These are phyloP conservation scores for Anarsia innoxiella DNA, from an alignment of 2,888 invertebrate genomes.

Conservation along the genomic window DNA sequence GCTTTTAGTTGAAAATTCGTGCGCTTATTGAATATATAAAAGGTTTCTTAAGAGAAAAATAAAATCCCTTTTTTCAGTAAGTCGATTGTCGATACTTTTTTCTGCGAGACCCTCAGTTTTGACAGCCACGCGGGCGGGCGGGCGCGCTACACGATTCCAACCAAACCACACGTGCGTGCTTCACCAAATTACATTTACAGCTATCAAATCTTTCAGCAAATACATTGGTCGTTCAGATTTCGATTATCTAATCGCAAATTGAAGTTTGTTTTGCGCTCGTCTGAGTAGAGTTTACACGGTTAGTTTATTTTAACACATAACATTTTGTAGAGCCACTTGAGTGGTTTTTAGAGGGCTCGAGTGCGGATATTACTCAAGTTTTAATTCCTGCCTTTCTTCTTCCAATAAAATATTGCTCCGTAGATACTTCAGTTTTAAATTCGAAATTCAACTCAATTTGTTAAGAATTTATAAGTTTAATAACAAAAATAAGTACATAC, in stretches of 20 bases:
- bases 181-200: constrained; percentile 12
- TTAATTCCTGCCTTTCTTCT: constrained; percentile 19
- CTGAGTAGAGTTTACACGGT: constrained; percentile 32
- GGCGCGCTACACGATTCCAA: constrained; percentile 9
- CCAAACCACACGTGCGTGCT: constrained; percentile 28
- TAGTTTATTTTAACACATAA: constrained; percentile 38
- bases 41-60: not conserved
- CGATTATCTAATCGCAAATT: constrained; percentile 9
- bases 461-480: too few species aligned
- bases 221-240: constrained; percentile 7
- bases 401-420: constrained; percentile 12
- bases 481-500: too few species aligned
- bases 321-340: constrained; percentile 24
- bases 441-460: too few species aligned
- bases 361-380: constrained; percentile 20
- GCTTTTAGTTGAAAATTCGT: too few species aligned
- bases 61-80: not conserved
- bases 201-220: constrained; percentile 9
- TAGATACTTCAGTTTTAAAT: too few species aligned
- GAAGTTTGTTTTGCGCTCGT: constrained; percentile 7
- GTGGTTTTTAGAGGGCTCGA: constrained; percentile 22
- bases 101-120: constrained; percentile 27
- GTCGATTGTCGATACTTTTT: constrained; percentile 4
- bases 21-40: too few species aligned
- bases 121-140: constrained; percentile 32